Evolutionary conservation across 1,140 invertebrate species (phyloP), one percentile per base, ranked within the genome.

Genomic region (Delia radicum): DNA sequence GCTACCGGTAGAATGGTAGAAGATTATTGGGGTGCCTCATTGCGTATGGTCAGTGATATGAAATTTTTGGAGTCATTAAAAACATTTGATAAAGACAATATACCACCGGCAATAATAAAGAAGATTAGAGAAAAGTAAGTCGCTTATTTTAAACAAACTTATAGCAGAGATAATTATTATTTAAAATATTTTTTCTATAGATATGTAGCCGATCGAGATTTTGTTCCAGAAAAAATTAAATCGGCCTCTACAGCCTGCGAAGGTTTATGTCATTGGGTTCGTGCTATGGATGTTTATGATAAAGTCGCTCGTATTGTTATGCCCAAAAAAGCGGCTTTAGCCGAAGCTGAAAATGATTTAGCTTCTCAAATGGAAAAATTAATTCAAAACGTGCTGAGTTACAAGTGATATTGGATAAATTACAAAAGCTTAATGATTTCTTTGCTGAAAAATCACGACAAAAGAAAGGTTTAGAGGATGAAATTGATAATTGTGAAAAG

Each of bases 361-460:
- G 91, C 93, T 2, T 82, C 89, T 33, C 96, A 97, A 85, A 97
- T 97, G 94, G 94, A 94, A 80, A 95, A 92, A 42, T 87, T 99
- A 1, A 97, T 83, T 93, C 92, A 42, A 98, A 98, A 86, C 87
- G 96, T 78, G 92, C 92, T 0, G 92, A 96, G 76, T 86, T 98
- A 26, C 85, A 83, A 74, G 87, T 95, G 87, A 94, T 97, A 1
- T 91, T 93, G 2, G 95, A 97, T 83, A 96, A 96, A 82, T 86
- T 99, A 31, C 97, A 99, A 88, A 92, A 94, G 0, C 87, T 99
- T 1, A 98, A 98, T 86, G 97, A 99, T 86, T 95, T 98, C 85
- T 98, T 99, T 87, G 96, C 97, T 0, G 95, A 95, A 62, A 98
- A 96, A 89, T 96, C 96, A 15, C 92, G 96, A 72, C 96, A 98